Evolutionary conservation across 2,113 vertebrate species (phyloP).

Genomic region (Lampris megalopsis): DNA sequence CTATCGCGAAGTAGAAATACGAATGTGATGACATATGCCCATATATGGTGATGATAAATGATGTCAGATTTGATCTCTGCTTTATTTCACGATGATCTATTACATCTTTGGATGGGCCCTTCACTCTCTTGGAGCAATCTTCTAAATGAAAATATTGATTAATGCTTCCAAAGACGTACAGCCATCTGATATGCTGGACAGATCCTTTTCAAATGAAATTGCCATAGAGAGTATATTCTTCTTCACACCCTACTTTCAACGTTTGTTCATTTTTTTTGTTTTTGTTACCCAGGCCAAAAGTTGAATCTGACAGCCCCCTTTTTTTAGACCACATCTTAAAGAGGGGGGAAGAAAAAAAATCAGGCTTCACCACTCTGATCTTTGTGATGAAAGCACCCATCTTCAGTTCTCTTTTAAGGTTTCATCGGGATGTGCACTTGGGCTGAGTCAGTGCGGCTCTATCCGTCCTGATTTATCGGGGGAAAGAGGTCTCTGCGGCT

Average conservation of each 20-base stretch:
- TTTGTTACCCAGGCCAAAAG: neutral
- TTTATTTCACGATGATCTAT: conserved; percentile 42
- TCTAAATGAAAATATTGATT: conserved; percentile 54
- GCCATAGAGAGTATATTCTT: neutral
- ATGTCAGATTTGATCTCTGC: conserved; percentile 40
- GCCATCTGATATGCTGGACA: neutral
- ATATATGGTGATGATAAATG: conserved; percentile 43
- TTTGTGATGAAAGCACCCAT: neutral
- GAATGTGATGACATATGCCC: conserved; percentile 5
- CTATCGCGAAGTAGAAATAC: conserved; percentile 20
- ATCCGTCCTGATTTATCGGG: conserved; percentile 41
- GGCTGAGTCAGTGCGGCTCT: neutral
- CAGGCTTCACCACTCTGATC: no score
- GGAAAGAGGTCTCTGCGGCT: conserved; percentile 32
- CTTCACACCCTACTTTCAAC: neutral
- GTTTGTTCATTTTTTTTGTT: neutral
- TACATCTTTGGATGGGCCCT: conserved; percentile 23
- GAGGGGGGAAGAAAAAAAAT: no score
- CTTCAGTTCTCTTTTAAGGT: neutral
- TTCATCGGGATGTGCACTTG: neutral
- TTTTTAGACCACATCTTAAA: neutral
- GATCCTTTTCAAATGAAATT: conserved; percentile 30
- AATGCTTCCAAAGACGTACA: conserved; percentile 10
- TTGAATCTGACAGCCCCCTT: neutral
- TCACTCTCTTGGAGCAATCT: conserved; percentile 46